Evolutionary conservation across 1,140 invertebrate genomes (phyloP).

Genomic region (Ectropis grisescens): DNA sequence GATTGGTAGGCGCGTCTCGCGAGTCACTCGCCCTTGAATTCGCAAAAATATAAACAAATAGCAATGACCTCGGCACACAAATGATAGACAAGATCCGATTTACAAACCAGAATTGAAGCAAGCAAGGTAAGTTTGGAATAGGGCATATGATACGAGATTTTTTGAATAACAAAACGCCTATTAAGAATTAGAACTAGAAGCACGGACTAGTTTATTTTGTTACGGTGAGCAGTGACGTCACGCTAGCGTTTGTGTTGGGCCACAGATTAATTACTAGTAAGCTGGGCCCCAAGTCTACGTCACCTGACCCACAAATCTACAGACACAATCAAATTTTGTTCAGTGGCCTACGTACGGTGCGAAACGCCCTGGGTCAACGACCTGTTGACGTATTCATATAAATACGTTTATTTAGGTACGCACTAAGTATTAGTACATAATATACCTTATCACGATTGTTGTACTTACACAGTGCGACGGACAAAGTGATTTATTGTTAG

Average conservation of each 20-base stretch:
- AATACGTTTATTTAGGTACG: too few species aligned
- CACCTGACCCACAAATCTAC: conserved; percentile 66
- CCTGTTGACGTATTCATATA: conserved; percentile 67
- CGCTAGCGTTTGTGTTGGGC: too few species aligned
- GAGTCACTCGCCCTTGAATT: conserved; percentile 47
- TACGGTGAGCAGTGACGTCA: conserved; percentile 53
- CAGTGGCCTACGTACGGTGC: conserved; percentile 57
- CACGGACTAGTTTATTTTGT: conserved; percentile 51
- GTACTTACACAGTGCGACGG: too few species aligned
- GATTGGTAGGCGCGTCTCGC: conserved; percentile 2
- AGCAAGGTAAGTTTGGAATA: conserved; percentile 60
- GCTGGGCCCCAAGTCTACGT: conserved; percentile 56
- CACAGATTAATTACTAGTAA: too few species aligned
- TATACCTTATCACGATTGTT: conserved; percentile 64
- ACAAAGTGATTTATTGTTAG: too few species aligned
- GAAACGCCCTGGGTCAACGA: conserved; percentile 58
- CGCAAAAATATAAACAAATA: conserved; percentile 57
- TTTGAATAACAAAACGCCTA: conserved; percentile 35
- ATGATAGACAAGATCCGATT: conserved; percentile 33
- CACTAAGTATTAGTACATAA: conserved; percentile 24
- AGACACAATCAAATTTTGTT: conserved; percentile 68
- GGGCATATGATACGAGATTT: conserved; percentile 54
- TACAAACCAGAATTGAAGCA: conserved; percentile 38
- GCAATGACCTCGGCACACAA: conserved; percentile 58
- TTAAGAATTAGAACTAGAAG: conserved; percentile 57